Percentiles rank a stretch among this genome's conserved stretches.
phyloP scores from a whole-genome alignment of 2,797 vertebrate genomes.

The Ambastaia sidthimunki region DNA sequence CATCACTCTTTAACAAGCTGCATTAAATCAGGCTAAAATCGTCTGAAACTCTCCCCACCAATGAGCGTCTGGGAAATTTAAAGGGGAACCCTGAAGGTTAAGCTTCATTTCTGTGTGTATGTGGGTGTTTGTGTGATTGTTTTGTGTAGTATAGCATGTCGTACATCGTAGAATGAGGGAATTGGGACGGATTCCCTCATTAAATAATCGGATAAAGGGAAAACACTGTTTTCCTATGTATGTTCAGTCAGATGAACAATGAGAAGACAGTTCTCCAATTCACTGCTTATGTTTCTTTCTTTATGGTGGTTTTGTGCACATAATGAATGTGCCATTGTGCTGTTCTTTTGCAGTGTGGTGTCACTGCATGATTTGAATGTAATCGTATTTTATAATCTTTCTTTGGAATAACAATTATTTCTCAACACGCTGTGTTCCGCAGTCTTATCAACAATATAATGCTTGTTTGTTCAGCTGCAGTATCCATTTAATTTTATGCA shows the following conservation, averaged over 20 bases:
- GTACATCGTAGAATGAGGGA: conserved; percentile 66
- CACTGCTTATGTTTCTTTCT: conserved; percentile 44
- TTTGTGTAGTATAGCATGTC: conserved; percentile 53
- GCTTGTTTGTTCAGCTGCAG: conserved; percentile 8
- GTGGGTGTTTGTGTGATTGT: conserved; percentile 55
- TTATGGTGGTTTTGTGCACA: conserved; percentile 38
- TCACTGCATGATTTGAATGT: conserved; percentile 49
- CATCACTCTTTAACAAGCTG: conserved; percentile 84
- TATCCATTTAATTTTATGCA: conserved; percentile 3
- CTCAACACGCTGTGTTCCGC: conserved; percentile 13
- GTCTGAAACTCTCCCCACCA: conserved; percentile 79
- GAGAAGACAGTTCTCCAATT: conserved; percentile 47
- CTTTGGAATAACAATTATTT: conserved; percentile 48
- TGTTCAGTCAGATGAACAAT: conserved; percentile 64
- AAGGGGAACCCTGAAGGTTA: conserved; percentile 61
- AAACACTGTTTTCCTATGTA: conserved; percentile 67
- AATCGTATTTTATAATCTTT: conserved; percentile 52
- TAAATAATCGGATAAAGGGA: conserved; percentile 71
- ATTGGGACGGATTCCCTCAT: conserved; percentile 72
- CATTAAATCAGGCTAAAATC: conserved; percentile 85
- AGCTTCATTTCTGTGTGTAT: conserved; percentile 50
- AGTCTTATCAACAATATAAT: conserved; percentile 29
- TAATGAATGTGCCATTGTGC: conserved; percentile 51
- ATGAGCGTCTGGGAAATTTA: conserved; percentile 79
- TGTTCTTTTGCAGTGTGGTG: conserved; percentile 40